Evolutionary conservation across 35 echinoderm and acorn worm genomes (phyloP).

Genomic region (Holothuria glaberrima): DNA sequence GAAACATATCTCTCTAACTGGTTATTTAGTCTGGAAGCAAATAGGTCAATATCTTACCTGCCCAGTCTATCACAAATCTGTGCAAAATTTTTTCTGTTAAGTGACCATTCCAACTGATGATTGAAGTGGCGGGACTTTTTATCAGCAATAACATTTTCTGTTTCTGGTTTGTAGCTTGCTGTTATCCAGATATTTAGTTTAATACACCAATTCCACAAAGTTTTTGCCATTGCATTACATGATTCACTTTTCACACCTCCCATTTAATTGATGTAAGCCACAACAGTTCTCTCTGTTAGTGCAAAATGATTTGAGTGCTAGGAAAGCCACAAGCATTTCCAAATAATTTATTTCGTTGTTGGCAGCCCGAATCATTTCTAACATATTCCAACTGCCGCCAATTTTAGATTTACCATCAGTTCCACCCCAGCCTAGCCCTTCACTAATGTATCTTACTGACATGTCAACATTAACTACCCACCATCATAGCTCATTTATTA

Average conservation of each 20-base stretch:
- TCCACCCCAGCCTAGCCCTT: conserved; percentile 61
- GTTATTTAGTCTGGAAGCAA: conserved; percentile 64
- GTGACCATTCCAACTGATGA: conserved; percentile 57
- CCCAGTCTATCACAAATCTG: conserved; percentile 38
- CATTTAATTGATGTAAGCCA: conserved; percentile 83
- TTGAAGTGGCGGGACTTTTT: conserved; percentile 10
- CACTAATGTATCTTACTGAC: not conserved
- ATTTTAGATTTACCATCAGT: conserved; percentile 25
- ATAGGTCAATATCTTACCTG: conserved; percentile 61
- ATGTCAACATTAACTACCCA: conserved; percentile 35
- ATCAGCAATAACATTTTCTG: conserved; percentile 53
- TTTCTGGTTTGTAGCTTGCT: conserved; percentile 65
- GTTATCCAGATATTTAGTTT: conserved; percentile 70
- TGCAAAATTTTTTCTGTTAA: conserved; percentile 41
- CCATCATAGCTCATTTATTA: conserved; percentile 22
- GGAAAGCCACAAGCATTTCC: conserved; percentile 47
- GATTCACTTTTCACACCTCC: conserved; percentile 56
- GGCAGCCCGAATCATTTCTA: not conserved
- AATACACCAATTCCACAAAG: conserved; percentile 80
- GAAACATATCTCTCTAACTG: conserved; percentile 55
- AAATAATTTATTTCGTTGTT: conserved; percentile 62
- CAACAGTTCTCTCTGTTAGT: conserved; percentile 21
- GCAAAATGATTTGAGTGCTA: conserved; percentile 70
- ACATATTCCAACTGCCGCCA: conserved; percentile 65
- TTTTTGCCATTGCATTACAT: conserved; percentile 74